Percentiles rank a stretch among this genome's conserved stretches.
These are phyloP conservation scores for Melieria omissa DNA, from an alignment of 2,888 invertebrate species.

Conservation along the genomic window DNA sequence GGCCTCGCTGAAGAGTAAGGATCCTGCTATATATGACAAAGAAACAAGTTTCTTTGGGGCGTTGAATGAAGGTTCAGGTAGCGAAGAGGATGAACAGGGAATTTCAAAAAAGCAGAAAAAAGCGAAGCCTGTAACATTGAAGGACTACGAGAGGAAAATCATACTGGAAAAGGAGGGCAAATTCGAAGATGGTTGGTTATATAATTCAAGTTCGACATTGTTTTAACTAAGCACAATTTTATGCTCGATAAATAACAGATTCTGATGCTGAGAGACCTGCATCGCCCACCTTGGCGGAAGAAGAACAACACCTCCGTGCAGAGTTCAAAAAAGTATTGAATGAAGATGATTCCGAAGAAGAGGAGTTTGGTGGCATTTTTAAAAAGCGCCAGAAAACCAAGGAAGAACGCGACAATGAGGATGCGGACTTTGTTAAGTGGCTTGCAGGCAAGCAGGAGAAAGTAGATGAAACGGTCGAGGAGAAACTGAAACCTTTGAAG, in stretches of 20 bases:
- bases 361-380: conserved; percentile 71
- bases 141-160: conserved; percentile 83
- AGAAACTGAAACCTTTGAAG: conserved; percentile 79
- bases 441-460: conserved; percentile 79
- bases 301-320: conserved; percentile 75
- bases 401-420: conserved; percentile 69
- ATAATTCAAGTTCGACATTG: not conserved
- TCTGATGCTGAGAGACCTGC: conserved; percentile 53
- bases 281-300: conserved; percentile 73
- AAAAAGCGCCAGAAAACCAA: conserved; percentile 70
- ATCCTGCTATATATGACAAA: conserved; percentile 89
- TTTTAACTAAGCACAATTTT: not conserved
- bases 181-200: conserved; percentile 64
- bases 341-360: conserved; percentile 66
- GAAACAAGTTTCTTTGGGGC: conserved; percentile 77
- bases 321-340: conserved; percentile 71
- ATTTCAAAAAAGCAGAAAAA: conserved; percentile 54
- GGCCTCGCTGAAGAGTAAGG: conserved; percentile 85
- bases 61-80: conserved; percentile 50
- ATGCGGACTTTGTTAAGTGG: conserved; percentile 80
- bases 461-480: conserved; percentile 71
- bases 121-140: conserved; percentile 74
- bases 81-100: conserved; percentile 9
- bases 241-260: conserved; percentile 29
- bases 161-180: conserved; percentile 76